Evolutionary conservation across 2,113 vertebrate species (phyloP), one percentile per base, ranked within the genome.

Genomic region (Aphelocoma coerulescens): DNA sequence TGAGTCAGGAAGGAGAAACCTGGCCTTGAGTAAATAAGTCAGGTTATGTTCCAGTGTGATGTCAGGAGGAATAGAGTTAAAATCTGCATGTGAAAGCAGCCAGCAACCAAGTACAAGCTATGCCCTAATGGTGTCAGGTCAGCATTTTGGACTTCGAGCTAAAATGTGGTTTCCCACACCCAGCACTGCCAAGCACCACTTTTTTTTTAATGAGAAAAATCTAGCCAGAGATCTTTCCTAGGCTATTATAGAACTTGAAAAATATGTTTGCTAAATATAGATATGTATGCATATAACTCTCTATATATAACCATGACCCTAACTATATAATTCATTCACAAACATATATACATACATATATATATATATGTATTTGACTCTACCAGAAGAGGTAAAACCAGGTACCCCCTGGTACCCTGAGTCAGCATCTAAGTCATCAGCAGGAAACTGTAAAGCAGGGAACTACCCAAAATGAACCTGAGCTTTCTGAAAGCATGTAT

Each of bases 101-200:
- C 86, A 92, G 77, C 14, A 86, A n/a, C 35, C 52, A n/a, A 94
- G 67, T 20, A 61, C 63, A 86, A 80, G 77, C 66, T 88, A 68
- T 55, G 43, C 52, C 58, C 48, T 77, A 55, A 72, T 79, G 11
- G 88, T 92, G 95, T 96, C 95, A 95, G 97, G 95, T 97, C 98
- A 98, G 95, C 95, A 96, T 95, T 97, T 96, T 97, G 96, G 59
- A 78, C 92, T 96, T 95, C 20, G 23, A 94, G 88, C 80, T 89
- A 57, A 72, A 93, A 92, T 63, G 87, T 65, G 85, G 91, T 96
- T 89, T 96, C 80, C 79, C 35, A 82, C 68, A 92, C 85, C 93
- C 91, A 74, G 80, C 52, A 24, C 86, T 96, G 94, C 95, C 95
- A 97, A 78, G 43, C 43, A 78, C 69, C 80, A 73, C 51, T 85